Evolutionary conservation across 2,113 vertebrate species (phyloP).

Genomic region (Prunella himalayana): DNA sequence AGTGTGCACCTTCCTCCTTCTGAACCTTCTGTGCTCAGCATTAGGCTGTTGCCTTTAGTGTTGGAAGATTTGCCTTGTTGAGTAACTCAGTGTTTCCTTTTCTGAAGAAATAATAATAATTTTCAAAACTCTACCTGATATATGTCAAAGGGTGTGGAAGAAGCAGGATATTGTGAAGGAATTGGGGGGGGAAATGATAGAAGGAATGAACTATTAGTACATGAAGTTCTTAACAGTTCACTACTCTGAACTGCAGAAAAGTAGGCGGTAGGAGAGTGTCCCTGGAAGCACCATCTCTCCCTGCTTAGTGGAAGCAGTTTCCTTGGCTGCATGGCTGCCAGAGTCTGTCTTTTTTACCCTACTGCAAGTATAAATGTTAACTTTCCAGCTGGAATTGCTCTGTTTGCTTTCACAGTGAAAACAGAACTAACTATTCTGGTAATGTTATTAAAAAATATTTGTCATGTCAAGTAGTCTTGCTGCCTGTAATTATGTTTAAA

Average conservation of each 20-base stretch:
- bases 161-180: background rate
- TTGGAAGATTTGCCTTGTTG: background rate
- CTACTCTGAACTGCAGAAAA: background rate
- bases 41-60: background rate
- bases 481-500: conserved; percentile 65
- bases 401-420: conserved; percentile 57
- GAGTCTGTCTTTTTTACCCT: conserved; percentile 18
- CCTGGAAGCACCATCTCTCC: background rate
- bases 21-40: background rate
- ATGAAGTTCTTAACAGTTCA: background rate
- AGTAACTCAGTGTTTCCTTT: background rate
- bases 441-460: conserved; percentile 69
- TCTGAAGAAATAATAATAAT: background rate
- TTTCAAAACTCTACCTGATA: background rate
- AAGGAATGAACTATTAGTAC: background rate
- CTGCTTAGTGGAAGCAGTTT: conserved; percentile 40
- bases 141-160: background rate
- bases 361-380: conserved; percentile 43
- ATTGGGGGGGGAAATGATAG: background rate
- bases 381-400: conserved; percentile 34
- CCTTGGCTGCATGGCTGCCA: background rate
- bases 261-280: background rate
- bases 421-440: conserved; percentile 63
- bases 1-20: background rate
- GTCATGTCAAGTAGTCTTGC: conserved; percentile 63